phyloP scores from a whole-genome alignment of 2,113 vertebrate species.

The Megalops atlanticus region DNA sequence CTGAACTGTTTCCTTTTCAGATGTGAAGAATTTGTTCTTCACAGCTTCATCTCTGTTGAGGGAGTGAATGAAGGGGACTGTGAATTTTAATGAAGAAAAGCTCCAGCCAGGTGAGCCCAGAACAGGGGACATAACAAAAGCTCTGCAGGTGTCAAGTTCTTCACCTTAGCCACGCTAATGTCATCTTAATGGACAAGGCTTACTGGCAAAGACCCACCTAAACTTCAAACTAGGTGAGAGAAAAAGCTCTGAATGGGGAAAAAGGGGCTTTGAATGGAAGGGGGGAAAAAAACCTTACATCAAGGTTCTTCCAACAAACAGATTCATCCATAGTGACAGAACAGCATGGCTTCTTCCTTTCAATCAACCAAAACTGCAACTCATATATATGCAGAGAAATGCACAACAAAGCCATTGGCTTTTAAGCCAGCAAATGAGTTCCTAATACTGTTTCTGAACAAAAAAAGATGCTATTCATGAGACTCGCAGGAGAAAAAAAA shows the following conservation, averaged over 20 bases:
- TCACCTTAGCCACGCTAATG: conserved; percentile 82
- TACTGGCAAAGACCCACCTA: conserved; percentile 79
- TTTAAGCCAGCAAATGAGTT: conserved; percentile 91
- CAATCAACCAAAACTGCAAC: conserved; percentile 82
- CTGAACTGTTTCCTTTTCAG: background rate
- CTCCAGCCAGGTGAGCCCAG: conserved; percentile 80
- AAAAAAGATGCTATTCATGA: conserved; percentile 85
- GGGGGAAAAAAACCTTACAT: conserved; percentile 65
- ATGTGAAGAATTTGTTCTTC: background rate
- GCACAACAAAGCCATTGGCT: conserved; percentile 94
- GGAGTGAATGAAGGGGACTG: background rate
- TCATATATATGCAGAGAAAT: conserved; percentile 98
- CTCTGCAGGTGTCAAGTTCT: conserved; percentile 87
- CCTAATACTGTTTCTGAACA: conserved; percentile 92
- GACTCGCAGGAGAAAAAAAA: conserved; percentile 85
- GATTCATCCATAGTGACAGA: conserved; percentile 79
- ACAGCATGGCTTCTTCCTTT: conserved; percentile 86
- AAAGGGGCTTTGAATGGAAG: background rate
- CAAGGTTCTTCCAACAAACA: conserved; percentile 82
- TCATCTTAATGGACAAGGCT: conserved; percentile 84
- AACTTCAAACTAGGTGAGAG: conserved; percentile 88
- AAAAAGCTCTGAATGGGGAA: background rate
- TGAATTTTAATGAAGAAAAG: conserved; percentile 55
- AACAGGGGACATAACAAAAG: conserved; percentile 76
- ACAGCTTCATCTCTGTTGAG: background rate